These are phyloP conservation scores for Meriones psammophilus DNA, from an alignment of 2,797 vertebrate species.

Conservation along the genomic window DNA sequence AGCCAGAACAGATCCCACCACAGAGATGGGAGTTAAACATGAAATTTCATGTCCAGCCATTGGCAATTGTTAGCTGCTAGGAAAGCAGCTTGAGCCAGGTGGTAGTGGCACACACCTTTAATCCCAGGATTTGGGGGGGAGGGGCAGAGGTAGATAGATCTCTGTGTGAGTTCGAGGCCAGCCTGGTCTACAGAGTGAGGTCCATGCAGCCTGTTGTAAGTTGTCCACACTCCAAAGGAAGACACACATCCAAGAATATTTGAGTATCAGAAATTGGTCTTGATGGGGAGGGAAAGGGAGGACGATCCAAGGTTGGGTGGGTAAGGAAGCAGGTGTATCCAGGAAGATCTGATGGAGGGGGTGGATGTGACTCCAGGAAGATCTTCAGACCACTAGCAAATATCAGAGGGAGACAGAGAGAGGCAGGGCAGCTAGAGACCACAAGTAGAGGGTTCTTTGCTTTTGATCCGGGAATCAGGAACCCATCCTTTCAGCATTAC, in stretches of 20 bases:
- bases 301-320: background rate
- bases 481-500: background rate
- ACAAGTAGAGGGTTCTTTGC: background rate
- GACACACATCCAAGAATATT: background rate
- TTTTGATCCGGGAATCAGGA: background rate
- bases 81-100: background rate
- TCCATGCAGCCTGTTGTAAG: background rate
- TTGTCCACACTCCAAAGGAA: background rate
- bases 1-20: background rate
- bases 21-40: background rate
- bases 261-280: background rate
- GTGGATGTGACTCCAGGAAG: background rate
- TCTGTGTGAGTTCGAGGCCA: background rate
- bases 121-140: background rate
- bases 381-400: background rate
- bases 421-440: background rate
- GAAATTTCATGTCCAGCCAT: background rate
- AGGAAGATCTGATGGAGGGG: background rate
- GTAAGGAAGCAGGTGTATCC: background rate
- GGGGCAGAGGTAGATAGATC: background rate
- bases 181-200: background rate
- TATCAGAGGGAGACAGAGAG: background rate
- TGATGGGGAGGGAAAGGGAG: background rate
- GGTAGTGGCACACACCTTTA: background rate
- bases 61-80: no score